Evolutionary conservation across 1,140 invertebrate genomes (phyloP).

Genomic region (Sesamia nonagrioides): DNA sequence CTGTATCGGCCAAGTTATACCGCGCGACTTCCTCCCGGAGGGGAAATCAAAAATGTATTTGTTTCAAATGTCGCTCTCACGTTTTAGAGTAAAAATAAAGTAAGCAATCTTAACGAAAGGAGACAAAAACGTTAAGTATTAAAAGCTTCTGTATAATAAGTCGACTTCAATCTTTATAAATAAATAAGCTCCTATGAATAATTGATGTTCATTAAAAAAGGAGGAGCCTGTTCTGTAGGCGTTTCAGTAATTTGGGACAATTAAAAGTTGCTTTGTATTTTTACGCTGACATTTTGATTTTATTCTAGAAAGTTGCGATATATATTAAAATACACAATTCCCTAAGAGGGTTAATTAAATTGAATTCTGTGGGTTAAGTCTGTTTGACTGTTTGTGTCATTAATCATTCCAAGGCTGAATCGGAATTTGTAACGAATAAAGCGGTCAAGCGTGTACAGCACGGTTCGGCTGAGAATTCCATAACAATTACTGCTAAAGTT

Average conservation of each 20-base stretch:
- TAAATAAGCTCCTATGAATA: slow-evolving; percentile 34
- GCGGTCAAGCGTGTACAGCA: slow-evolving; percentile 7
- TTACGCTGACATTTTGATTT: background rate
- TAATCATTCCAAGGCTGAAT: slow-evolving; percentile 28
- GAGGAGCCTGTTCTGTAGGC: background rate
- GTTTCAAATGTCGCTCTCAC: slow-evolving; percentile 40
- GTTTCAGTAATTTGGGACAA: slow-evolving; percentile 30
- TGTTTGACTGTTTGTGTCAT: background rate
- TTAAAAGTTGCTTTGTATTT: slow-evolving; percentile 11
- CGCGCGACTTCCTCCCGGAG: background rate
- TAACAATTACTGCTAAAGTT: background rate
- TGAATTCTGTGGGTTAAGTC: slow-evolving; percentile 9
- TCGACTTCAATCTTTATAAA: slow-evolving; percentile 45
- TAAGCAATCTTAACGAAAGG: slow-evolving; percentile 38
- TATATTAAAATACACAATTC: background rate
- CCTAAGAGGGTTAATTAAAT: slow-evolving; percentile 2
- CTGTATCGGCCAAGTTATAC: slow-evolving; percentile 21
- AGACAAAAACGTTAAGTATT: slow-evolving; percentile 37
- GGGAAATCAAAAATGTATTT: slow-evolving; percentile 43
- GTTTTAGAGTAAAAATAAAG: slow-evolving; percentile 40
- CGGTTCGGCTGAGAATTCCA: background rate
- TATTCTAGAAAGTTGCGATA: background rate
- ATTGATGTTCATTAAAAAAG: slow-evolving; percentile 39
- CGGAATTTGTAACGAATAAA: slow-evolving; percentile 28
- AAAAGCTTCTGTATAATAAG: slow-evolving; percentile 41